phyloP scores from a whole-genome alignment of 2,113 vertebrate species.

The Cyphotilapia sp. region DNA sequence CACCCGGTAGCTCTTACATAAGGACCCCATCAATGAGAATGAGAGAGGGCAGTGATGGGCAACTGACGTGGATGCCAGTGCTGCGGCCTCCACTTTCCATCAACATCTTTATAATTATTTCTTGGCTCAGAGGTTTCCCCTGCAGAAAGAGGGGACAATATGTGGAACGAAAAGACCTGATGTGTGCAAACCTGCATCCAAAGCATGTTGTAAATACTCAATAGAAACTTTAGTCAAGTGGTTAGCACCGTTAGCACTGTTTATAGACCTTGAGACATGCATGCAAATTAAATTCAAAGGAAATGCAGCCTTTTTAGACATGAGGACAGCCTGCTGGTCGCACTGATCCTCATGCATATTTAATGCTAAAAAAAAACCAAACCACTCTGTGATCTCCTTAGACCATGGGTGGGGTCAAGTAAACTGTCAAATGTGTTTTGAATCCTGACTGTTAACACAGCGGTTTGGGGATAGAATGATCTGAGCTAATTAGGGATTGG shows the following conservation, averaged over 20 bases:
- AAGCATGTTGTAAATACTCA: neutral
- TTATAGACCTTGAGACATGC: neutral
- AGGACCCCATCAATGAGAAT: neutral
- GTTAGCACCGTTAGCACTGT: neutral
- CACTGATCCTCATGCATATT: slow-evolving; percentile 2
- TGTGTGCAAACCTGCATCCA: neutral
- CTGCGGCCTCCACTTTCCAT: slow-evolving; percentile 28
- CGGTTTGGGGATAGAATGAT: neutral
- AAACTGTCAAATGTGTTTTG: neutral
- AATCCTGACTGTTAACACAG: neutral
- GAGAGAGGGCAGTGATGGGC: neutral
- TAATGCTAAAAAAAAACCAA: neutral
- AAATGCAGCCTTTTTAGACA: neutral
- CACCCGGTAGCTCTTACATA: slow-evolving; percentile 3
- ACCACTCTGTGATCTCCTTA: neutral
- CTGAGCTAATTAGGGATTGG: neutral
- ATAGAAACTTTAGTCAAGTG: neutral
- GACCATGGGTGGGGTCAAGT: slow-evolving; percentile 16
- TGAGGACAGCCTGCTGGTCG: neutral
- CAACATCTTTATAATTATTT: slow-evolving; percentile 35
- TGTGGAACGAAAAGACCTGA: neutral
- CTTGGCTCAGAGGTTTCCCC: neutral
- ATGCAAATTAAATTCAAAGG: neutral
- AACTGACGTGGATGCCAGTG: neutral
- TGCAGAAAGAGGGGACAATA: neutral